These are phyloP conservation scores for Drosophila burlai DNA, from an alignment of 1,140 invertebrate species.

Conservation along the genomic window DNA sequence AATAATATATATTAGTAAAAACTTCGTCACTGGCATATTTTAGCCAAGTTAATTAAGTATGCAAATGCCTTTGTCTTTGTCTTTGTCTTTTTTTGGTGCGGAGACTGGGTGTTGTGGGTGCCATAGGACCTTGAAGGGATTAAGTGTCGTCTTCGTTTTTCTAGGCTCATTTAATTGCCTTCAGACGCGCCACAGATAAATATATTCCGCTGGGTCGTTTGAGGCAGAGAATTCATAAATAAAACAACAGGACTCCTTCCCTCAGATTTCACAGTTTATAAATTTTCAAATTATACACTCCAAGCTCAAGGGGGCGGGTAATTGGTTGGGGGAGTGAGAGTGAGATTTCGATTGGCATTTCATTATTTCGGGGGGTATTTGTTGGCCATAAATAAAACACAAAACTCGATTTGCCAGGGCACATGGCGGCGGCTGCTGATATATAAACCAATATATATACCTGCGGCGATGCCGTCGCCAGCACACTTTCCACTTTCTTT, in stretches of 20 bases:
- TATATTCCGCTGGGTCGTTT: constrained; percentile 14
- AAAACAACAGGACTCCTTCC: constrained; percentile 28
- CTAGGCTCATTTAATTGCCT: constrained; percentile 76
- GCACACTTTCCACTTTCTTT: constrained; percentile 33
- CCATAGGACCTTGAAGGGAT: constrained; percentile 50
- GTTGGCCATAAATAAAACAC: constrained; percentile 64
- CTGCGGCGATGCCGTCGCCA: constrained; percentile 38
- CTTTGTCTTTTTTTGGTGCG: background rate
- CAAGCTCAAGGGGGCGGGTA: constrained; percentile 17
- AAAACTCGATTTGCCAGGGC: constrained; percentile 59
- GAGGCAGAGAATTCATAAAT: constrained; percentile 41
- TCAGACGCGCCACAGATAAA: constrained; percentile 59
- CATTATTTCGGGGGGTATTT: constrained; percentile 47
- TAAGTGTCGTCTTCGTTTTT: constrained; percentile 62
- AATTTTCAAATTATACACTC: constrained; percentile 71
- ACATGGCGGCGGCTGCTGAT: constrained; percentile 20
- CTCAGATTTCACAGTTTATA: constrained; percentile 74
- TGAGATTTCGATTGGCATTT: constrained; percentile 76
- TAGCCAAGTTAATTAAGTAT: constrained; percentile 78
- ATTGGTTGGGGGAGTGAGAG: constrained; percentile 17
- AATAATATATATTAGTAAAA: background rate
- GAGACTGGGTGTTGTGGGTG: background rate
- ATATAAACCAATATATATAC: background rate
- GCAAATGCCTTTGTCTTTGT: constrained; percentile 65
- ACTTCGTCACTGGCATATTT: constrained; percentile 6